A percentile compares a stretch with the other conserved stretches of the same genome.
Evolutionary conservation across 2,888 invertebrate species (phyloP).

Genomic region (Escarpia spicata): DNA sequence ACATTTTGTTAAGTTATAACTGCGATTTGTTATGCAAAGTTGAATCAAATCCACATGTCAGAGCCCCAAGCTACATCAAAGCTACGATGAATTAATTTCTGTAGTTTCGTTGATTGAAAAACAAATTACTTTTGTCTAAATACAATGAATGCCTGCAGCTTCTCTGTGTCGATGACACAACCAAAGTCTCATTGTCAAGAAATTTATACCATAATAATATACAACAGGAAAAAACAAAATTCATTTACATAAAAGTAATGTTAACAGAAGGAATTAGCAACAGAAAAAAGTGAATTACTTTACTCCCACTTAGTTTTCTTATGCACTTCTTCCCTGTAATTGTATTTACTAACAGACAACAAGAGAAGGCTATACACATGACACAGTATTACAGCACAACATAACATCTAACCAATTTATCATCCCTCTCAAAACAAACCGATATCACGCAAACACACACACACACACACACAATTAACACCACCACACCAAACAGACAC

Average conservation of each 20-base stretch:
- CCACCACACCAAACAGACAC: neutral
- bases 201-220: neutral
- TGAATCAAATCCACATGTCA: neutral
- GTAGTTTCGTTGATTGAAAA: neutral
- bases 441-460: neutral
- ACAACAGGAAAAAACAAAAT: constrained; percentile 1
- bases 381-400: neutral
- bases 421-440: neutral
- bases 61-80: neutral
- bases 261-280: neutral
- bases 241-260: neutral
- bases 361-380: neutral
- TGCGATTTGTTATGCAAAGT: too few species aligned
- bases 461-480: neutral
- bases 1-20: neutral
- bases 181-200: constrained; percentile 1
- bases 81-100: neutral
- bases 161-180: neutral
- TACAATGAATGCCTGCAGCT: neutral
- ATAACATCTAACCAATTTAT: neutral
- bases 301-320: neutral
- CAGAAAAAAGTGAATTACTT: neutral
- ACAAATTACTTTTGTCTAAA: neutral
- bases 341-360: constrained; percentile 3
- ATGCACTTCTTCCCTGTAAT: neutral